A percentile compares a stretch with the other conserved stretches of the same genome.
phyloP scores from a whole-genome alignment of 2,113 vertebrate species.

The Tautogolabrus adspersus region DNA sequence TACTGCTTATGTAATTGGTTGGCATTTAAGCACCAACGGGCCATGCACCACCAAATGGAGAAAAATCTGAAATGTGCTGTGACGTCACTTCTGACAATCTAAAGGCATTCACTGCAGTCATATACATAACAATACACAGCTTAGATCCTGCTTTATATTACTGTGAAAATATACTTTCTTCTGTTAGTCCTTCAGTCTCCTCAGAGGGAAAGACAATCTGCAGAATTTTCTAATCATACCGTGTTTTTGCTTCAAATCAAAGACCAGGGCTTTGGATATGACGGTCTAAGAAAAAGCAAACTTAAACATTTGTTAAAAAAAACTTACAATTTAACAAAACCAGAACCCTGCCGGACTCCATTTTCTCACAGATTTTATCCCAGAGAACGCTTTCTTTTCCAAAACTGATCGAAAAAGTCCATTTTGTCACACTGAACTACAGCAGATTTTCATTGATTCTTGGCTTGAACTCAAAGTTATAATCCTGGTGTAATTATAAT shows the following conservation, averaged over 20 bases:
- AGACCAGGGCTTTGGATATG: background rate
- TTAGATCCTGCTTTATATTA: background rate
- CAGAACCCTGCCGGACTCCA: background rate
- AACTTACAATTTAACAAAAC: background rate
- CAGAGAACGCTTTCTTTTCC: background rate
- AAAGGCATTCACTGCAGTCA: constrained; percentile 10
- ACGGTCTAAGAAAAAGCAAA: background rate
- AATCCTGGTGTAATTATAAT: constrained; percentile 53
- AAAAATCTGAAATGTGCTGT: constrained; percentile 25
- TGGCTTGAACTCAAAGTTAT: constrained; percentile 34
- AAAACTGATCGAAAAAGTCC: constrained; percentile 9
- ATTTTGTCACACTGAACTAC: background rate
- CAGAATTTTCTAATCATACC: background rate
- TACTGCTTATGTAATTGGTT: constrained; percentile 60
- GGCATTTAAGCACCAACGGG: constrained; percentile 30
- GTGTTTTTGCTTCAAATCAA: background rate
- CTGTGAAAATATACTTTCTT: background rate
- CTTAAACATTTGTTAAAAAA: constrained; percentile 9
- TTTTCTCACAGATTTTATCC: background rate
- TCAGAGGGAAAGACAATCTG: background rate
- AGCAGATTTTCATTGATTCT: constrained; percentile 33
- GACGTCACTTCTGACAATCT: constrained; percentile 25
- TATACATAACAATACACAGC: constrained; percentile 5
- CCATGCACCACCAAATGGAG: background rate
- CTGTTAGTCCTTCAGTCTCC: background rate